Evolutionary conservation across 1,140 invertebrate genomes (phyloP).

Genomic region (Eupristina koningsbergeri): DNA sequence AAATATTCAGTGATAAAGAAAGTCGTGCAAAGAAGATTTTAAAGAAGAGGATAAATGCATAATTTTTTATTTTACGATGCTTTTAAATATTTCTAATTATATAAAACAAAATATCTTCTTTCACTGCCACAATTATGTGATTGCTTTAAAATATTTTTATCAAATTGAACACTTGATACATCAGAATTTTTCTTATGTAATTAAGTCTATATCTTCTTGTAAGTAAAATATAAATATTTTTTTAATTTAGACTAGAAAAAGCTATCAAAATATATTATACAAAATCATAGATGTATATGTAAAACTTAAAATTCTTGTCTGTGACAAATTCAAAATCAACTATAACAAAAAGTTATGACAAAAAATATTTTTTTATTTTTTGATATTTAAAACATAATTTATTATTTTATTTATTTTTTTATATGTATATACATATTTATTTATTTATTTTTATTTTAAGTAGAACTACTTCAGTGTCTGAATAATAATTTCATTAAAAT

Average conservation of each 20-base stretch:
- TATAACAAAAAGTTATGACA: slow-evolving; percentile 21
- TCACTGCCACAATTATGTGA: slow-evolving; percentile 46
- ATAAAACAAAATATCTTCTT: slow-evolving; percentile 44
- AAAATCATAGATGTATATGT: slow-evolving; percentile 24
- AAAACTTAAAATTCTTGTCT: slow-evolving; percentile 27
- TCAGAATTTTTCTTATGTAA: slow-evolving; percentile 21
- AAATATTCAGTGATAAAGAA: neutral
- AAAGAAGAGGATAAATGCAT: neutral
- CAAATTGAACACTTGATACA: neutral
- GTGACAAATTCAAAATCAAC: slow-evolving; percentile 23
- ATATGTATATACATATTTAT: neutral
- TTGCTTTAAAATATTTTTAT: slow-evolving; percentile 34
- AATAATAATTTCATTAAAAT: neutral
- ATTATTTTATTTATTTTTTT: neutral
- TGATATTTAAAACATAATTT: slow-evolving; percentile 16
- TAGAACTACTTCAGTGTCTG: neutral
- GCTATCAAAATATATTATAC: slow-evolving; percentile 24
- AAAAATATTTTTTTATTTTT: slow-evolving; percentile 6
- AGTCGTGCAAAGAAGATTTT: neutral
- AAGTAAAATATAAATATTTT: slow-evolving; percentile 35
- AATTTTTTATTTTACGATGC: slow-evolving; percentile 14
- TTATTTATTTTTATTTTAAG: neutral
- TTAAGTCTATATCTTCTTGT: slow-evolving; percentile 26
- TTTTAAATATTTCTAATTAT: slow-evolving; percentile 34
- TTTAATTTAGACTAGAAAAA: slow-evolving; percentile 33